Evolutionary conservation across 2,888 invertebrate species (phyloP), one percentile per base, ranked within the genome.

Genomic region (Machimus rusticus): DNA sequence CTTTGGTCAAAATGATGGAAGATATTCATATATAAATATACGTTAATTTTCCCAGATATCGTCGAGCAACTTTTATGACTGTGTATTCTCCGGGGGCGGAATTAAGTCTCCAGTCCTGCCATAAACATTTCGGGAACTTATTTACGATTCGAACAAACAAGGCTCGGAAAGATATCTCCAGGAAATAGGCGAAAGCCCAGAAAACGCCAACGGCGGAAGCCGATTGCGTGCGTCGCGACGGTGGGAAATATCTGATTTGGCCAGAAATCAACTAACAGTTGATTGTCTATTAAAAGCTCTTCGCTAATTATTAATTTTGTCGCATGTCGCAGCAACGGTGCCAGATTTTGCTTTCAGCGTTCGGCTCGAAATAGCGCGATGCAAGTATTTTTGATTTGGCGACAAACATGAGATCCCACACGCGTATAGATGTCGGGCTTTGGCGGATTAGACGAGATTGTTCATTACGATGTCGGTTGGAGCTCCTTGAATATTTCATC

Each of bases 241-340:
- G 66, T 6, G 37, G 37, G 28, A 23, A 43, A 43, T 78, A 78
- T 39, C 39, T 78, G 34, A 51, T 51, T 23, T n/a, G 23, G 78
- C 78, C 23, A 78, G 43, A 78, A 78, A 78, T 78, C 78, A 78
- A 37, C 43, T 78, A 28, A 23, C n/a, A 28, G 28, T 81, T 81
- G 81, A 81, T 81, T 55, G 81, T 81, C 81, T 81, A 81, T 81
- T 81, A 81, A 81, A 81, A 81, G 81, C 81, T 81, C 55, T 79
- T 81, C 81, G 81, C 55, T 81, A 81, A 81, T 81, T 81, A 81
- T 55, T 81, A 81, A 81, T 55, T 81, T 81, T 55, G 81, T 81
- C 55, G 81, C 51, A 81, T 55, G 81, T 81, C 78, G 78, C 39
- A 39, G 78, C 37, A 16, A 76, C 34, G 76, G 34, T 78, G 78